Evolutionary conservation across 2,113 vertebrate species (phyloP).

Genomic region (Prunella fulvescens): DNA sequence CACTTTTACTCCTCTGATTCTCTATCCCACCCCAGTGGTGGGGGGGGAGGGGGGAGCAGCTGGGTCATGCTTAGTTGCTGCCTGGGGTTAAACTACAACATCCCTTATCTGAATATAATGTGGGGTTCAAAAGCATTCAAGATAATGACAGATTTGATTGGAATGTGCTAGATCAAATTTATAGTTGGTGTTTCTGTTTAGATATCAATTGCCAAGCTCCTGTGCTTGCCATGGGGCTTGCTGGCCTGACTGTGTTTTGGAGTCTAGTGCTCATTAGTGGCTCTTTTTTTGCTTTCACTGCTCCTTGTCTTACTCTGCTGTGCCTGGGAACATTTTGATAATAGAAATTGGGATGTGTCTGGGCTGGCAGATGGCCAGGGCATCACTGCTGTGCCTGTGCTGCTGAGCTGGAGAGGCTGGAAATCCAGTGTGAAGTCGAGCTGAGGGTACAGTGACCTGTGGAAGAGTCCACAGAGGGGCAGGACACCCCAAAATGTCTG

Average conservation of each 20-base stretch:
- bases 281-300: neutral
- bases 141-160: neutral
- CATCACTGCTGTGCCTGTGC: neutral
- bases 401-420: neutral
- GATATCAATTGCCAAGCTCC: neutral
- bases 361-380: neutral
- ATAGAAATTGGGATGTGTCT: neutral
- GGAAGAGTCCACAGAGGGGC: rapidly evolving
- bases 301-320: neutral
- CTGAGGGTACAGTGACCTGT: neutral
- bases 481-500: neutral
- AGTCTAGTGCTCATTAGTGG: neutral
- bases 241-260: neutral
- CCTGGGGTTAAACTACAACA: neutral
- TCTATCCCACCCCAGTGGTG: rapidly evolving
- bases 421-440: rapidly evolving
- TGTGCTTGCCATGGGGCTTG: neutral
- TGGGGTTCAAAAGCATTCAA: neutral
- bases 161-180: neutral
- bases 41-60: rapidly evolving
- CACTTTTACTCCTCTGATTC: neutral
- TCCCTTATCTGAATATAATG: rapidly evolving
- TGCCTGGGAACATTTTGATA: neutral
- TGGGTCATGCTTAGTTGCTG: neutral
- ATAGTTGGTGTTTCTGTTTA: neutral